Base-by-base conservation (phyloP, 1,140 invertebrate genomes). In the Charaxes varanes region DNA sequence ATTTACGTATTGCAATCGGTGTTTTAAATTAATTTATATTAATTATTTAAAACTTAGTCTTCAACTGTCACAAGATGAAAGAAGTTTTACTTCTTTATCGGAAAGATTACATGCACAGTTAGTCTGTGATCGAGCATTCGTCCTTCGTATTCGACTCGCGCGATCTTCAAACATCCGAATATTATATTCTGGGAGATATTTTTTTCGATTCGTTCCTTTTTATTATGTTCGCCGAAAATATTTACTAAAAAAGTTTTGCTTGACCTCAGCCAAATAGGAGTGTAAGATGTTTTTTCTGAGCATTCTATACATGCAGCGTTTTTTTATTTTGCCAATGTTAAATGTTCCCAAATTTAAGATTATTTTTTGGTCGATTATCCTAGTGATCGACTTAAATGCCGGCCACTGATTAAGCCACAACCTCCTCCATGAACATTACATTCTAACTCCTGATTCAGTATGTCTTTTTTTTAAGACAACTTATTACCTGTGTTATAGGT, bases 101-200 rank as follows among this genome's bases (percentile, higher is more conserved):
- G 7, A 3, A 19, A 19, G 7, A 19, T 19, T 19, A 7, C 18
- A 19, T 3, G 18, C 4, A 1, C 4, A 10, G 6, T 11, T 28
- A 27, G 8, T 24, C 27, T 41, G 30, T 41, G 8, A 7, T 1
- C 19, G 3, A 13, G 27, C 27, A 32, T 13, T 11, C 27, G 19
- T 41, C 17, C 35, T 46, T 34, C 35, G 36, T 40, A 46, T 46
- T 46, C 43, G 43, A 19, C 19, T 46, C 43, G 43, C 36, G 30
- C 35, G 15, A 40, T 46, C 43, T 18, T 33, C 36, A 40, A 46
- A 40, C 43, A 46, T 46, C 36, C 43, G 31, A 46, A 46, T 46
- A 46, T 46, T 40, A 46, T 46, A 46, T 46, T 40, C 36, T 6
- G 6, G 21, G 35, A 34, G 43, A 46, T 46, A 46, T 46, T 40